Evolutionary conservation across 2,797 vertebrate genomes (phyloP), one percentile per base, ranked within the genome.

Genomic region (Falco novaeseelandiae): DNA sequence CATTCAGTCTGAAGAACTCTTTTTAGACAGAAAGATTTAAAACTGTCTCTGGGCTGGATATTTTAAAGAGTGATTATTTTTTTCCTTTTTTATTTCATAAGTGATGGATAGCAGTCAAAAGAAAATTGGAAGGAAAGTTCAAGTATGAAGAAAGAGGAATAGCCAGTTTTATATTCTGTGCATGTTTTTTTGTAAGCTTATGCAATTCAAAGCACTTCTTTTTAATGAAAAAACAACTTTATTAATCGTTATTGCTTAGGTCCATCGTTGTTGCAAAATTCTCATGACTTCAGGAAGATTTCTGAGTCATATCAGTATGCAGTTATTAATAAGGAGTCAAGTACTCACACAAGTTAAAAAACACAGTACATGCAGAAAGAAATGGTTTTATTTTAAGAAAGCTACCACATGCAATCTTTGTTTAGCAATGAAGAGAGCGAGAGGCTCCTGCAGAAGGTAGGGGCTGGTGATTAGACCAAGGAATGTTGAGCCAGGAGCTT

Each of bases 1-100:
- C 84, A 63, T 77, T 94, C 44, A 83, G 67, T 73, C 83, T 91
- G 52, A 87, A 74, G 71, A 80, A 67, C 36, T 73, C 92, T 92
- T 93, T 92, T 80, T 87, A 96, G 63, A 36, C 49, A 93, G 71
- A 85, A 87, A 83, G 91, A 90, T 52, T 93, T 86, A 87, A 88
- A 96, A 62, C 30, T 93, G 89, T 79, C 84, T 83, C 54, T 70
- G 57, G 82, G 87, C 49, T 93, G 76, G 55, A 79, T 61, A 83
- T 62, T 58, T 94, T 65, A 80, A 78, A 79, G 51, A 51, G 16
- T 65, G 44, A 11, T 40, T 61, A 78, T 71, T 72, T 84, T 16
- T 16, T 52, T 51, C 36, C 8, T 27, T 58, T 62, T 84, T 89
- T 73, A 17, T 89, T 73, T 85, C 30, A 2, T 65, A 92, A 92